Percentiles rank a stretch among this genome's conserved stretches.
phyloP scores from a whole-genome alignment of 2,113 vertebrate species.

The Himantopus leucocephalus region DNA sequence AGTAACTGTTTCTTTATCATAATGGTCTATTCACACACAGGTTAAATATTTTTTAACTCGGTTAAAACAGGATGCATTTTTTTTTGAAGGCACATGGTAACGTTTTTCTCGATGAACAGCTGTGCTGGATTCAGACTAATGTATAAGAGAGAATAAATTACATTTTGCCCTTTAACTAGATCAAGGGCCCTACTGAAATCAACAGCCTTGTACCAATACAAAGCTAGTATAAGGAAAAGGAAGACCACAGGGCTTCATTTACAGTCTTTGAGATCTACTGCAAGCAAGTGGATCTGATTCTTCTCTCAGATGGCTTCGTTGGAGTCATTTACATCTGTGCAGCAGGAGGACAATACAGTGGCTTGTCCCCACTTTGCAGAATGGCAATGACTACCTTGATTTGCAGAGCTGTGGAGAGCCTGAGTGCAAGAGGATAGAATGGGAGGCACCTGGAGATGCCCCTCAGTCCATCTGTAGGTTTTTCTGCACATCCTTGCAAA shows the following conservation, averaged over 20 bases:
- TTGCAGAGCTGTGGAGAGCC: background rate
- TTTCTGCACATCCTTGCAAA: background rate
- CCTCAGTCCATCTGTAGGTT: background rate
- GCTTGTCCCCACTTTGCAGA: background rate
- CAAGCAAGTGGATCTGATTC: background rate
- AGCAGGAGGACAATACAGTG: background rate
- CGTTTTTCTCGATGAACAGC: background rate
- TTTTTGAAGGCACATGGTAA: background rate
- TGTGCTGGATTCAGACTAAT: background rate
- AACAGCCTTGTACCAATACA: background rate
- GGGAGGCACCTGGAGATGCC: background rate
- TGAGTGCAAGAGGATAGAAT: background rate
- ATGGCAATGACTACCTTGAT: background rate
- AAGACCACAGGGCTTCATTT: background rate
- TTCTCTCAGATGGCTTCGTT: background rate
- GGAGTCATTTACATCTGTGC: background rate
- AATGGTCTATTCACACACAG: background rate
- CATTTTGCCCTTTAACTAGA: background rate
- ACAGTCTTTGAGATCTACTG: background rate
- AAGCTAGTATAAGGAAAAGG: background rate
- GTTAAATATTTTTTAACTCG: background rate
- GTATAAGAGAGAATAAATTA: background rate
- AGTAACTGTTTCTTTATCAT: background rate
- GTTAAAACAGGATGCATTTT: background rate
- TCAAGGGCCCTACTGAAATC: background rate